Base-by-base conservation (phyloP, 1,140 invertebrate genomes). In the Lordiphosa clarofinis region DNA sequence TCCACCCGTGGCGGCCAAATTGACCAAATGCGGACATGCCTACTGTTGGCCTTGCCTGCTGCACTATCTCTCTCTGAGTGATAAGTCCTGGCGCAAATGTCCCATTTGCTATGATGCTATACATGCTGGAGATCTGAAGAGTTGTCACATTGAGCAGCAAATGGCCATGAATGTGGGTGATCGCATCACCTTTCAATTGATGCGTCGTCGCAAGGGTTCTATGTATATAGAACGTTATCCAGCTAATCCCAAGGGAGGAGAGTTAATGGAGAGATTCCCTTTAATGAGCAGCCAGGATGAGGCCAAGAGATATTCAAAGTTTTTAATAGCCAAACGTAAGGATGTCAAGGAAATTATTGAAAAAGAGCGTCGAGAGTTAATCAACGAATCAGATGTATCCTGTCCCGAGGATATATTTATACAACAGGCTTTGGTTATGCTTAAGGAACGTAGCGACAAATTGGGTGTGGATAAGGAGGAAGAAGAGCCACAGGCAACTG, bases 1-100 rank as follows among this genome's bases (percentile, higher is more conserved):
- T 84, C 90, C 92, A 42, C 96, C 96, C 19, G 90, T 93, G 50
- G 95, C 96, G 67, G 96, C 94, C 3, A 96, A 98, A 90, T 96
- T 99, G 81, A 98, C 97, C 0, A 92, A 94, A 31, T 99, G 98
- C 90, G 97, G 97, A 15, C 98, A 99, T 89, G 94, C 97, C 56
- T 99, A 96, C 87, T 99, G 98, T 89, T 99, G 96, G 96, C 92
- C 96, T 1, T 99, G 98, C 87, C 93, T 98, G 73, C 91, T 99
- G 13, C 97, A 98, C 89, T 99, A 99, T 89, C 90, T 98, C 55
- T 92, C 95, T 11, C 89, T 97, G 2, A 94, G 94, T 39, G 95
- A 98, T 73, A 94, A 89, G 90, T 84, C 92, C 43, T 92, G 92
- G 92, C 89, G 94, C 66, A 92, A 94, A 82, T 98, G 97, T 90